phyloP scores from a whole-genome alignment of 1,140 invertebrate genomes.

The Drosophila nigromelanica region DNA sequence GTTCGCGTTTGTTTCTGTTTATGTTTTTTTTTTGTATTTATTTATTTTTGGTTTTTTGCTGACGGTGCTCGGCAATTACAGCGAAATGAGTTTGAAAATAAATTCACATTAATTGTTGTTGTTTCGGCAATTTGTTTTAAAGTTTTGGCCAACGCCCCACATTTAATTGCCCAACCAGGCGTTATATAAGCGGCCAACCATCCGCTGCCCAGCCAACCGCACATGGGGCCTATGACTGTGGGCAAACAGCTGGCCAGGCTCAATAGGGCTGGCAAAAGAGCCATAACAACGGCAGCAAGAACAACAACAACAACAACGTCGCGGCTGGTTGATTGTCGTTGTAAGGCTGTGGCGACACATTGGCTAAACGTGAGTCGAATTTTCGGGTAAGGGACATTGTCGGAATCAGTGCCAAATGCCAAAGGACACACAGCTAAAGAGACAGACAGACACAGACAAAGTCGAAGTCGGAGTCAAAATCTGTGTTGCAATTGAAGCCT shows the following conservation, averaged over 20 bases:
- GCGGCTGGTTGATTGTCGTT: slow-evolving; percentile 74
- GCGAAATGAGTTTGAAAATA: slow-evolving; percentile 79
- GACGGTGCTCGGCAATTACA: slow-evolving; percentile 68
- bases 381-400: slow-evolving; percentile 16
- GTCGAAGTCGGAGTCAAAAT: slow-evolving; percentile 20
- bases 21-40: no score
- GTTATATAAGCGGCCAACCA: slow-evolving; percentile 7
- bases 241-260: slow-evolving; percentile 12
- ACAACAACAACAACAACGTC: slow-evolving; percentile 38
- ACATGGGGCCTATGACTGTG: slow-evolving; percentile 46
- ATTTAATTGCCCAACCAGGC: slow-evolving; percentile 71
- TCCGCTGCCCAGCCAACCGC: slow-evolving; percentile 9
- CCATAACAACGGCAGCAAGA: slow-evolving; percentile 1
- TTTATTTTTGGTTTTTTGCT: slow-evolving; percentile 41
- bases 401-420: slow-evolving; percentile 18
- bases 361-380: slow-evolving; percentile 77
- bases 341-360: slow-evolving; percentile 63
- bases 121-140: slow-evolving; percentile 59
- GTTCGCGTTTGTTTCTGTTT: slow-evolving; percentile 16
- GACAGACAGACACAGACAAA: slow-evolving; percentile 4
- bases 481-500: slow-evolving; percentile 34
- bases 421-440: slow-evolving; percentile 18
- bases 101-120: slow-evolving; percentile 79
- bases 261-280: slow-evolving; percentile 5
- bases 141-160: slow-evolving; percentile 45